These are phyloP conservation scores for Saccopteryx bilineata DNA, from an alignment of 2,113 vertebrate genomes.

Conservation along the genomic window DNA sequence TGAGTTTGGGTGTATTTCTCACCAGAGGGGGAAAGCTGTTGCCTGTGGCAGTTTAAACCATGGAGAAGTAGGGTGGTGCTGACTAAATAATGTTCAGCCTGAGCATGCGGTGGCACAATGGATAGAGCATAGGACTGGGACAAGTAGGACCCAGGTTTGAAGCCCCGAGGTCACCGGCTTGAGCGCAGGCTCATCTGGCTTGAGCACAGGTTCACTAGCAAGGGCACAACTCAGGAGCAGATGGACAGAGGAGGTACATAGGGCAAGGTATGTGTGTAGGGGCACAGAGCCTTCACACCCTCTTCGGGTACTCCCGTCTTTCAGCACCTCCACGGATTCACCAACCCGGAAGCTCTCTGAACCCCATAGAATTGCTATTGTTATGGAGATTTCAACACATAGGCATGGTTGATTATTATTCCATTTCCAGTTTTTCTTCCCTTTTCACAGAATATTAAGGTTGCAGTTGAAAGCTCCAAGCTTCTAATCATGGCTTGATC, in stretches of 20 bases:
- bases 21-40: background rate
- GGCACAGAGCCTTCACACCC: rapidly evolving
- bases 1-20: too few relatives aligned
- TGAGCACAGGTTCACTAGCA: background rate
- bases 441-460: background rate
- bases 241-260: background rate
- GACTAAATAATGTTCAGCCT: too few relatives aligned
- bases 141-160: too few relatives aligned
- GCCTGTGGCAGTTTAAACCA: background rate
- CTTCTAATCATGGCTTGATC: background rate
- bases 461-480: background rate
- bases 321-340: background rate
- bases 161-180: background rate
- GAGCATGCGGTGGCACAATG: too few relatives aligned
- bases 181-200: background rate
- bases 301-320: rapidly evolving
- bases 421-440: background rate
- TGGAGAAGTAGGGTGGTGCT: too few relatives aligned
- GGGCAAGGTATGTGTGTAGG: background rate
- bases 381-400: background rate
- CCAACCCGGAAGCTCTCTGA: background rate
- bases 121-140: too few relatives aligned
- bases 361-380: background rate
- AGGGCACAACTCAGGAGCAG: background rate
- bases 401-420: background rate